Base-by-base conservation (phyloP, 1,140 invertebrate species). In the Dendrolimus punctatus region DNA sequence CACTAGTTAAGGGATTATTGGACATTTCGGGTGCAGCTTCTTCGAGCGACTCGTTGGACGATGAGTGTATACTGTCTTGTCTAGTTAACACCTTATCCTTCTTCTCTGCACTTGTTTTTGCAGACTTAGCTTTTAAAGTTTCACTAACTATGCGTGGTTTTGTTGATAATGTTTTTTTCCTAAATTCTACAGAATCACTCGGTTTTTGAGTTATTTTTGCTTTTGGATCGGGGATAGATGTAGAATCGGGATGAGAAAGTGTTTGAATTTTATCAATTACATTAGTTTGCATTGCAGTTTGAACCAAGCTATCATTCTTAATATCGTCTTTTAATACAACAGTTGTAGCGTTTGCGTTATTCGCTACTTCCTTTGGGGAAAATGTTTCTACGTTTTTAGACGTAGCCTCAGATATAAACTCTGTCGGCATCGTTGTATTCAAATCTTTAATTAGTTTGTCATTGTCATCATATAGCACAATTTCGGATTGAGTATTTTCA, bases 31-130 rank as follows among this genome's bases (percentile, higher is more conserved):
- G 23, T 23, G 23, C 23, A 23, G 23, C 23, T 2, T 23, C 23
- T 23, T 23, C 83, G 60, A 10, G 64, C 67, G 73, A 71, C 40
- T 68, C 68, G 6, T 37, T 68, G 10, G 56, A 53, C 7, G 61
- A 53, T 7, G 76, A 83, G 55, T 71, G 66, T n/a, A 84, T 52
- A 39, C 80, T 84, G 54, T 81, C 71, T 56, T 86, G 83, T 47
- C 79, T 60, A 0, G 64, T 50, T 50, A 84, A 49, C 61, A 71
- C 81, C 44, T 70, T 68, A 49, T 54, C 49, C 23, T 23, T 51
- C 44, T 39, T 53, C 43, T 5, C 39, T 43, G 5, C 7, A 8
- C 10, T 53, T 45, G 8, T 45, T 50, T 9, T 46, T 46, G 6
- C 39, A 49, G 6, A 6, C 38, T 23, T 46, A 46, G 7, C 7